phyloP scores from a whole-genome alignment of 92 coral and sea anemone species.

The Zoanthus gigantus region DNA sequence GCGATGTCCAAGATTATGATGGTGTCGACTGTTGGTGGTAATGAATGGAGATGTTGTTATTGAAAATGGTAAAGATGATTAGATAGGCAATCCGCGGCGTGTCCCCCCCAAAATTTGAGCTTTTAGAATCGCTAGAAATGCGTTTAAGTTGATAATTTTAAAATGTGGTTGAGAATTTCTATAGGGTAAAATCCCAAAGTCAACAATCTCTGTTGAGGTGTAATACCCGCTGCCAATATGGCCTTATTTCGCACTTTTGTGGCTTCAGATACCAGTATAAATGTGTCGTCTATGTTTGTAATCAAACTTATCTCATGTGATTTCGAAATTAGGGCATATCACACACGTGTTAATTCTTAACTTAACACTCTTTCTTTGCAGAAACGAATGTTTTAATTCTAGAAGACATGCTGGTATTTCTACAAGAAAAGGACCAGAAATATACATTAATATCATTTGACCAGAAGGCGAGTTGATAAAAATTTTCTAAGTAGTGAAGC shows the following conservation, averaged over 20 bases:
- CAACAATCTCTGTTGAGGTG: no score
- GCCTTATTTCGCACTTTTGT: no score
- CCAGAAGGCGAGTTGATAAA: conserved; percentile 74
- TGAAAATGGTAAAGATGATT: neutral
- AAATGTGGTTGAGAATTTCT: no score
- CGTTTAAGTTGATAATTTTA: no score
- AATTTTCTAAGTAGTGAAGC: no score
- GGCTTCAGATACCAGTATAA: no score
- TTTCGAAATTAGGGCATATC: neutral
- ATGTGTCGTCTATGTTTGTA: no score
- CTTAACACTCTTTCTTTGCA: conserved; percentile 17
- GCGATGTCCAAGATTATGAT: neutral
- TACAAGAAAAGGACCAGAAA: conserved; percentile 96
- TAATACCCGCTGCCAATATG: no score
- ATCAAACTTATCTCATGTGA: neutral
- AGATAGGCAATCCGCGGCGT: neutral
- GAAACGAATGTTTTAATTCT: conserved; percentile 85
- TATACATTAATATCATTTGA: conserved; percentile 89
- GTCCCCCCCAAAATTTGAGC: no score
- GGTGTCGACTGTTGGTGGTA: neutral
- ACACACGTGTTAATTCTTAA: neutral
- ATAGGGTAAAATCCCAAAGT: no score
- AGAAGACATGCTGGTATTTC: conserved; percentile 97
- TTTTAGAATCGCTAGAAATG: no score
- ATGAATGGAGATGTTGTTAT: neutral